Evolutionary conservation across 2,113 vertebrate species (phyloP).

Genomic region (Nipponia nippon): DNA sequence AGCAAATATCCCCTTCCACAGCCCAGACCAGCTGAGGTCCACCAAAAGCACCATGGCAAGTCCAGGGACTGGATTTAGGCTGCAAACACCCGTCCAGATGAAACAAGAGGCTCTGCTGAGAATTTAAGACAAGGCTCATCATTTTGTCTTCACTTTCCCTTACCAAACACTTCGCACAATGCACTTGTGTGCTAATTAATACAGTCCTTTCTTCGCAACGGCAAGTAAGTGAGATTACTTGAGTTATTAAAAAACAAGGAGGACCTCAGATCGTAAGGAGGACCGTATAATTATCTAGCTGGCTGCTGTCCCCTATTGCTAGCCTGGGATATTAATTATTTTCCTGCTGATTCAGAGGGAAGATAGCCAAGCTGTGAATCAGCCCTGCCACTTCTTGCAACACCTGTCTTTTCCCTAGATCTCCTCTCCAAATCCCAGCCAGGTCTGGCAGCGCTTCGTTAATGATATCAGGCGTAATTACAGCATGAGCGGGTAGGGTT

Average conservation of each 20-base stretch:
- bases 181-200: not conserved
- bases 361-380: conserved; percentile 11
- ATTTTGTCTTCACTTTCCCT: not conserved
- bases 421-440: not conserved
- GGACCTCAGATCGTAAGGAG: not conserved
- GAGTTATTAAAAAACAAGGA: not conserved
- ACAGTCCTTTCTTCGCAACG: not conserved
- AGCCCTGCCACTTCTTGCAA: not conserved
- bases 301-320: not conserved
- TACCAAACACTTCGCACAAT: not conserved
- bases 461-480: not conserved
- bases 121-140: not conserved
- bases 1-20: not conserved
- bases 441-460: not conserved
- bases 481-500: not conserved
- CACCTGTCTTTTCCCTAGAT: conserved; percentile 18
- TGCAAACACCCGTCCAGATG: not conserved
- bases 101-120: not conserved
- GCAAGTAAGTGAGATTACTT: not conserved
- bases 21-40: not conserved
- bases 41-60: not conserved
- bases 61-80: not conserved
- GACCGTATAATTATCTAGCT: not conserved
- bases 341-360: conserved; percentile 37
- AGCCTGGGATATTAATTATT: conserved; percentile 12